A percentile compares a stretch with the other conserved stretches of the same genome.
phyloP scores from a whole-genome alignment of 2,113 vertebrate genomes.

The Daubentonia madagascariensis region DNA sequence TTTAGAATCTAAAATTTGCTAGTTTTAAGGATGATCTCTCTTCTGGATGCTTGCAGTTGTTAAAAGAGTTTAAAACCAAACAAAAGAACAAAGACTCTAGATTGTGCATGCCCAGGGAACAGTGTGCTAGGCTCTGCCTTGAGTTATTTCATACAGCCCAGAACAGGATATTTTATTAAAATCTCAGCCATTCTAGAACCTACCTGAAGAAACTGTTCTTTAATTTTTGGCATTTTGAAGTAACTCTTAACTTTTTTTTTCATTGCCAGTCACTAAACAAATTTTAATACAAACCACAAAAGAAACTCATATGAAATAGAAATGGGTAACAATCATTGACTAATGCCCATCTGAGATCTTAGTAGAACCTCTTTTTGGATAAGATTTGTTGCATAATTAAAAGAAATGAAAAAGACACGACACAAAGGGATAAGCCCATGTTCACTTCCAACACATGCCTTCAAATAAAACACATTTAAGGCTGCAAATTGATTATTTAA shows the following conservation, averaged over 20 bases:
- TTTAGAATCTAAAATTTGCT: background rate
- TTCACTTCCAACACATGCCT: background rate
- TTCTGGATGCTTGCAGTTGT: background rate
- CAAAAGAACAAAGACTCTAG: background rate
- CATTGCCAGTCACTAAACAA: background rate
- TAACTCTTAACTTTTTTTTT: background rate
- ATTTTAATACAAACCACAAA: conserved; percentile 37
- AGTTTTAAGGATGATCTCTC: background rate
- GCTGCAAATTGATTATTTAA: background rate
- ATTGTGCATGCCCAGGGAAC: background rate
- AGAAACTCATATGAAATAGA: background rate
- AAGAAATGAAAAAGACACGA: background rate
- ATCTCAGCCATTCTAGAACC: background rate
- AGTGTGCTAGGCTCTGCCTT: background rate
- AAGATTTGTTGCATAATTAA: background rate
- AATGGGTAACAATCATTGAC: background rate
- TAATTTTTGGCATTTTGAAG: conserved; percentile 28
- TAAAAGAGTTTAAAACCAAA: conserved; percentile 7
- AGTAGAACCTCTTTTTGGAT: background rate
- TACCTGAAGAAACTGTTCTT: background rate
- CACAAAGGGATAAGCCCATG: background rate
- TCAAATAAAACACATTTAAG: background rate
- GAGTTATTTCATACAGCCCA: background rate
- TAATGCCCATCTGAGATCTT: background rate
- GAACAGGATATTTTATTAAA: background rate